Evolutionary conservation across 2,797 vertebrate genomes (phyloP).

Genomic region (Sebastes paucispinis): DNA sequence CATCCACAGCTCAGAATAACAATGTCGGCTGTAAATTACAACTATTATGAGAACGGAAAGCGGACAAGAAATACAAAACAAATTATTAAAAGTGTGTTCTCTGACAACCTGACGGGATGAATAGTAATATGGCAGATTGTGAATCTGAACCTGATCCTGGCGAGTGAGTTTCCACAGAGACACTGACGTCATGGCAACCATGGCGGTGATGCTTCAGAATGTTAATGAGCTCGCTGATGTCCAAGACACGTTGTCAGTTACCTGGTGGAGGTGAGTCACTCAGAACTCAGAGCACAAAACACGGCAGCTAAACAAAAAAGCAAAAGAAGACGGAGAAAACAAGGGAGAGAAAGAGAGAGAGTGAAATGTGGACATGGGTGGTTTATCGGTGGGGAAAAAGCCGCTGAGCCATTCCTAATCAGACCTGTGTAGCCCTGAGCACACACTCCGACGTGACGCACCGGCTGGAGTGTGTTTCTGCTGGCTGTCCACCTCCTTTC

Average conservation of each 20-base stretch:
- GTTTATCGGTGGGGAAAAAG: conserved; percentile 60
- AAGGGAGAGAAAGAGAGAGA: background rate
- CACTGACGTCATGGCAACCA: conserved; percentile 69
- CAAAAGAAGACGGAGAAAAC: conserved; percentile 6
- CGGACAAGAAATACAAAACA: conserved; percentile 3
- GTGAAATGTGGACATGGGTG: conserved; percentile 21
- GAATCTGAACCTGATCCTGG: conserved; percentile 54
- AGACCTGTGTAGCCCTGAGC: conserved; percentile 63
- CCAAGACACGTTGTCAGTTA: conserved; percentile 51
- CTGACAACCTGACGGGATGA: conserved; percentile 40
- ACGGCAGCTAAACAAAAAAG: conserved; percentile 14
- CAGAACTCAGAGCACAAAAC: background rate
- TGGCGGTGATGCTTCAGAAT: conserved; percentile 58
- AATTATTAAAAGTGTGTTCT: conserved; percentile 36
- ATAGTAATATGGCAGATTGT: conserved; percentile 43
- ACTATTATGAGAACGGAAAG: conserved; percentile 12
- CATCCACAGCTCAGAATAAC: conserved; percentile 13
- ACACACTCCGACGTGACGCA: conserved; percentile 49
- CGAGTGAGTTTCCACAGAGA: conserved; percentile 65
- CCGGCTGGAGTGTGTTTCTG: conserved; percentile 42
- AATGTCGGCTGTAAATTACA: conserved; percentile 32
- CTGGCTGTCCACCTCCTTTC: conserved; percentile 39
- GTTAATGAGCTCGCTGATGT: conserved; percentile 57
- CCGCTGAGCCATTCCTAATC: conserved; percentile 67
- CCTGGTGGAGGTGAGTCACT: conserved; percentile 60